These are phyloP conservation scores for Platichthys flesus DNA, from an alignment of 2,113 vertebrate genomes.

Conservation along the genomic window DNA sequence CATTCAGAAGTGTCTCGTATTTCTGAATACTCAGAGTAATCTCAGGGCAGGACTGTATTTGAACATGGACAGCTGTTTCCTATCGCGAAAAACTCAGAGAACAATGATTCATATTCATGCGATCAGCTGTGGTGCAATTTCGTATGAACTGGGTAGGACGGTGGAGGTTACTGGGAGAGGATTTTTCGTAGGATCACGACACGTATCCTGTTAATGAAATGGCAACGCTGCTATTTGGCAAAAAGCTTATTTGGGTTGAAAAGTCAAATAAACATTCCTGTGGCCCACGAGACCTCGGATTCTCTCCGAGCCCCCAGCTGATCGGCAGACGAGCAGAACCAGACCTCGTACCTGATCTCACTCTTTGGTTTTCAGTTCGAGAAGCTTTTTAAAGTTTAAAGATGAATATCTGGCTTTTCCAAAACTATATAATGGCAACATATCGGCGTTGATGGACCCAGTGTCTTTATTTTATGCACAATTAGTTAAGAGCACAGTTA, in stretches of 20 bases:
- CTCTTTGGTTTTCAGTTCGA: constrained; percentile 4
- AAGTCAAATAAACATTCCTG: constrained; percentile 63
- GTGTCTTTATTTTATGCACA: too few species aligned
- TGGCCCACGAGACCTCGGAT: constrained; percentile 24
- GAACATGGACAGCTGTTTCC: constrained; percentile 31
- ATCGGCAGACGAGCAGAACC: neutral
- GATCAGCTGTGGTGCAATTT: constrained; percentile 29
- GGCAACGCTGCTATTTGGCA: neutral
- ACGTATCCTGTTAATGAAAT: constrained; percentile 7
- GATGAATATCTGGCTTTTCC: neutral
- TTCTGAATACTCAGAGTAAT: neutral
- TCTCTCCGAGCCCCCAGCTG: constrained; percentile 7
- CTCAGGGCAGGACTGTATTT: constrained; percentile 1
- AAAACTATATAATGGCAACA: neutral
- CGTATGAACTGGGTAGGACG: constrained; percentile 13
- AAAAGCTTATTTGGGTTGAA: constrained; percentile 38
- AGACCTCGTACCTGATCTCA: neutral
- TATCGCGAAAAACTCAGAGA: constrained; percentile 1
- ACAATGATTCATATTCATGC: constrained; percentile 13
- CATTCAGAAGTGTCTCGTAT: neutral
- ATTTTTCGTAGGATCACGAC: constrained; percentile 36
- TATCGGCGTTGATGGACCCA: too few species aligned
- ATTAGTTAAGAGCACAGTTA: neutral
- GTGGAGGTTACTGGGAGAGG: constrained; percentile 35
- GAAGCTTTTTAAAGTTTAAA: neutral